Percentiles rank a stretch among this genome's conserved stretches.
phyloP scores from a whole-genome alignment of 2,113 vertebrate species.

The Malurus elegans region DNA sequence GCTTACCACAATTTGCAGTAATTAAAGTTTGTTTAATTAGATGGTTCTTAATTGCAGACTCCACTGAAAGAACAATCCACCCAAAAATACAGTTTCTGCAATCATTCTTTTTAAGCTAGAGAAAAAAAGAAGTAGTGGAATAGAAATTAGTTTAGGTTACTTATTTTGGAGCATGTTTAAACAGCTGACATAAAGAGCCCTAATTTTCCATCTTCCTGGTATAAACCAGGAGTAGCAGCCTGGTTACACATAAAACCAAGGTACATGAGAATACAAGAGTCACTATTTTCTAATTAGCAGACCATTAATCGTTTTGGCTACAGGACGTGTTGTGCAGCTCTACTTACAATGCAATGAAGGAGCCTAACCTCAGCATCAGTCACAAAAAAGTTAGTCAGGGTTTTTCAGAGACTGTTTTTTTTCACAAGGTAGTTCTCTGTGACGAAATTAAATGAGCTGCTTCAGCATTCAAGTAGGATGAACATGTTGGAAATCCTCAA shows the following conservation, averaged over 20 bases:
- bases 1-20: constrained; percentile 75
- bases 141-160: constrained; percentile 22
- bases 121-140: constrained; percentile 6
- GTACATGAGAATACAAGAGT: not conserved
- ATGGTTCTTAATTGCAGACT: constrained; percentile 75
- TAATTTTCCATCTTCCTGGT: not conserved
- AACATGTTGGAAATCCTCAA: not conserved
- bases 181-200: not conserved
- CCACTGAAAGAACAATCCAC: constrained; percentile 71
- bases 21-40: constrained; percentile 76
- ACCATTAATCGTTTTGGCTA: not conserved
- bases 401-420: not conserved
- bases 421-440: not conserved
- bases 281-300: not conserved
- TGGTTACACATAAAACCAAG: not conserved
- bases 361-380: not conserved
- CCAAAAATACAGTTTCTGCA: constrained; percentile 54
- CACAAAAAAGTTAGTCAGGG: not conserved
- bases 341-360: not conserved
- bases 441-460: not conserved
- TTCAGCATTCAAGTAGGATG: not conserved
- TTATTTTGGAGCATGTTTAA: constrained; percentile 36
- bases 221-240: not conserved
- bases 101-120: not conserved
- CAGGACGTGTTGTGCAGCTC: not conserved